Evolutionary conservation across 2,113 vertebrate species (phyloP).

Genomic region (Polypterus bichir): DNA sequence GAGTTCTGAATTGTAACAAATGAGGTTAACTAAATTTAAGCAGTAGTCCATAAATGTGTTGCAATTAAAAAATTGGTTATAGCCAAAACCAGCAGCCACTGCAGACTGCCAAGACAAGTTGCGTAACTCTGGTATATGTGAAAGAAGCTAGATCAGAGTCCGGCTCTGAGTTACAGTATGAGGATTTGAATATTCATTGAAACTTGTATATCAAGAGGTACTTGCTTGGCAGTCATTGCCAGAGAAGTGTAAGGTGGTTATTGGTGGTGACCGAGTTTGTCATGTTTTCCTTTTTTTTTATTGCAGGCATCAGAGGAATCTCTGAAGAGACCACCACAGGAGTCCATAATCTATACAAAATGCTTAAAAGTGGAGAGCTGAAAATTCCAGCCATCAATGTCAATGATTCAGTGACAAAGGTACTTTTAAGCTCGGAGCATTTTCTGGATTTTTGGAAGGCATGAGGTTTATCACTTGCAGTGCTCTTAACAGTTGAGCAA

Average conservation of each 20-base stretch:
- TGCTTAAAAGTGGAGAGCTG: constrained; percentile 73
- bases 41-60: too few species aligned
- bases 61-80: too few species aligned
- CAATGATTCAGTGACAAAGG: constrained; percentile 96
- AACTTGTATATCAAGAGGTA: constrained; percentile 16
- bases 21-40: too few species aligned
- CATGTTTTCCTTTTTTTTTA: background rate
- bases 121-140: too few species aligned
- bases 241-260: background rate
- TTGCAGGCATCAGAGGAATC: constrained; percentile 74
- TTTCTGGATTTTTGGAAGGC: too few species aligned
- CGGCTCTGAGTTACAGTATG: too few species aligned
- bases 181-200: background rate
- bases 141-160: too few species aligned
- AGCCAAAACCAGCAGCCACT: too few species aligned
- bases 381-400: constrained; percentile 93
- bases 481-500: too few species aligned
- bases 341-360: constrained; percentile 95
- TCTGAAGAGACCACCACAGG: constrained; percentile 96
- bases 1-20: too few species aligned
- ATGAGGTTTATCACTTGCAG: too few species aligned
- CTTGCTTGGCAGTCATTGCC: background rate
- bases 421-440: constrained; percentile 23
- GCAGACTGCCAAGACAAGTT: too few species aligned
- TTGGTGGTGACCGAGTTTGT: background rate